Conservation (phyloP, 2,797 vertebrate species). For the Hephaestus fuliginosus region DNA sequence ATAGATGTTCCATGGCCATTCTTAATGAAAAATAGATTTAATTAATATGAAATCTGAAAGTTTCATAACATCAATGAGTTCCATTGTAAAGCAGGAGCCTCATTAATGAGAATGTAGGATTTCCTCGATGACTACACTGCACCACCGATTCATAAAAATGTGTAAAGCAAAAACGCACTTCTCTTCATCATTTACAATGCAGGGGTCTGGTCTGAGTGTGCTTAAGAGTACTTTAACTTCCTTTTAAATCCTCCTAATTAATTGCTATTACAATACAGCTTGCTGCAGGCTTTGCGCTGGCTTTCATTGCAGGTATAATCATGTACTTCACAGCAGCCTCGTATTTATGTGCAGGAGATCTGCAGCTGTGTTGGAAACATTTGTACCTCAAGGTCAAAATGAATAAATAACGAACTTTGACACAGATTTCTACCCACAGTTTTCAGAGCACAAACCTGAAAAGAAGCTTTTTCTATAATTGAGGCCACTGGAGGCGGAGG, state of each 20-base stretch:
- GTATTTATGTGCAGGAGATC: background rate
- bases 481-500: conserved; percentile 31
- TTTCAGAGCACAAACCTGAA: conserved; percentile 29
- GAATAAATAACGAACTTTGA: conserved; percentile 64
- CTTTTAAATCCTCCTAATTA: conserved; percentile 24
- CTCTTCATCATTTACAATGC: conserved; percentile 16
- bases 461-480: conserved; percentile 40
- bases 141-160: background rate
- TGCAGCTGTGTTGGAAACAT: conserved; percentile 33
- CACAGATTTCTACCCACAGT: conserved; percentile 31
- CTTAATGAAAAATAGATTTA: background rate
- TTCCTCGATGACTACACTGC: background rate
- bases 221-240: conserved; percentile 11
- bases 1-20: background rate
- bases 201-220: background rate
- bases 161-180: conserved; percentile 9
- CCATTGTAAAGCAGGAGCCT: background rate
- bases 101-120: background rate
- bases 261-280: background rate
- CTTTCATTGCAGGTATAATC: conserved; percentile 25
- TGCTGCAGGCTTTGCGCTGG: background rate
- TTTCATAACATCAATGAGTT: conserved; percentile 5
- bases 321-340: conserved; percentile 25
- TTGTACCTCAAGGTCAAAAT: conserved; percentile 61
- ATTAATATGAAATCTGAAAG: background rate